Evolutionary conservation across 2,888 invertebrate genomes (phyloP).

Genomic region (Oligia latruncula): DNA sequence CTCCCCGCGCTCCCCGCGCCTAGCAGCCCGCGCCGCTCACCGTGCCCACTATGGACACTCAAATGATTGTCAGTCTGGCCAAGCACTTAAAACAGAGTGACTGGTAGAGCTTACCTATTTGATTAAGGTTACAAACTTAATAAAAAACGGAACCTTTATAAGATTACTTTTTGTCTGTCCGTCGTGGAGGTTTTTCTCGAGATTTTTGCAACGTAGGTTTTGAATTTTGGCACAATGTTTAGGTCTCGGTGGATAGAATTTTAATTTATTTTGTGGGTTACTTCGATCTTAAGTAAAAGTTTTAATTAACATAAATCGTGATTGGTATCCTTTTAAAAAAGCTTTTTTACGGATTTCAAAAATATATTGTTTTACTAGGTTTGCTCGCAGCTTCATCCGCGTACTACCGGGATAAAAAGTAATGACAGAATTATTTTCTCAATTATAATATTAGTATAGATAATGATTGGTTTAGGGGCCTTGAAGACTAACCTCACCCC

Average conservation of each 20-base stretch:
- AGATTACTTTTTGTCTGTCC: background rate
- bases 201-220: background rate
- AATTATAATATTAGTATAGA: background rate
- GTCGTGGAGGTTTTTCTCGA: background rate
- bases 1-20: no score
- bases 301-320: background rate
- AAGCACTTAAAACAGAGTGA: background rate
- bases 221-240: background rate
- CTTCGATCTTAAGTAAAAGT: no score
- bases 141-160: background rate
- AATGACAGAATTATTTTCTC: background rate
- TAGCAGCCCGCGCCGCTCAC: no score
- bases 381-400: background rate
- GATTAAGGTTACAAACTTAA: no score
- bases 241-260: background rate
- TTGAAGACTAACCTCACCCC: no score
- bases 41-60: no score
- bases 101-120: no score
- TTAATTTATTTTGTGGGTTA: background rate
- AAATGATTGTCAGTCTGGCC: no score
- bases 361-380: background rate
- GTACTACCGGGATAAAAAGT: background rate
- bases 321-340: background rate
- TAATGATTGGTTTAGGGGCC: no score
- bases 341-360: background rate